Conservation (phyloP, 2,888 invertebrate species). For the Oegoconia quadripuncta region DNA sequence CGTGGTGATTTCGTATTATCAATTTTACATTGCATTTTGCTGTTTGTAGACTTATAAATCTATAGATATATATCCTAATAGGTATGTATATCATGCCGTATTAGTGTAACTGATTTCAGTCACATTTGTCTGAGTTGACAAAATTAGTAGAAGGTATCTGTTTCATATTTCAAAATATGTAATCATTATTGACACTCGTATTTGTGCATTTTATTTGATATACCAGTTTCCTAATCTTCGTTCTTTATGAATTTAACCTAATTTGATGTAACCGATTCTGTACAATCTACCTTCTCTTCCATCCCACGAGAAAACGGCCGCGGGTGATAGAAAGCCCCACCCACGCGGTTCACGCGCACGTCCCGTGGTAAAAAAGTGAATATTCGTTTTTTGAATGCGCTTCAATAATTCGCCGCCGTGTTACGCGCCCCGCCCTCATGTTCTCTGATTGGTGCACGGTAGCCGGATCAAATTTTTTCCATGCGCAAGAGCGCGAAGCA, state of each 20-base stretch:
- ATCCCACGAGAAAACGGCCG: slow-evolving; percentile 64
- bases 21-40: too few relatives aligned
- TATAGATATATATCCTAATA: too few relatives aligned
- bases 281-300: slow-evolving; percentile 14
- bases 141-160: too few relatives aligned
- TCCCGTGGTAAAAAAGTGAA: slow-evolving; percentile 38
- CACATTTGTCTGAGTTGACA: too few relatives aligned
- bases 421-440: slow-evolving; percentile 64
- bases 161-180: too few relatives aligned
- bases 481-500: slow-evolving; percentile 31
- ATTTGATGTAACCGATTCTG: slow-evolving; percentile 10
- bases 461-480: slow-evolving; percentile 49
- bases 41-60: too few relatives aligned
- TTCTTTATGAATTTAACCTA: too few relatives aligned
- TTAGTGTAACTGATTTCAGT: too few relatives aligned
- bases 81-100: too few relatives aligned
- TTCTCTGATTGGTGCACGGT: slow-evolving; percentile 66
- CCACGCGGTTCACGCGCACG: slow-evolving; percentile 53
- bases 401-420: slow-evolving; percentile 58
- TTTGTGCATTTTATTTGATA: too few relatives aligned
- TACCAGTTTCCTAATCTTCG: too few relatives aligned
- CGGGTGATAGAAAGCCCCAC: slow-evolving; percentile 74
- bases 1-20: neutral
- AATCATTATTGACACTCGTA: too few relatives aligned
- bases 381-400: slow-evolving; percentile 53